Evolutionary conservation across 2,113 vertebrate species (phyloP), one percentile per base, ranked within the genome.

Genomic region (Daphoenositta chrysoptera): DNA sequence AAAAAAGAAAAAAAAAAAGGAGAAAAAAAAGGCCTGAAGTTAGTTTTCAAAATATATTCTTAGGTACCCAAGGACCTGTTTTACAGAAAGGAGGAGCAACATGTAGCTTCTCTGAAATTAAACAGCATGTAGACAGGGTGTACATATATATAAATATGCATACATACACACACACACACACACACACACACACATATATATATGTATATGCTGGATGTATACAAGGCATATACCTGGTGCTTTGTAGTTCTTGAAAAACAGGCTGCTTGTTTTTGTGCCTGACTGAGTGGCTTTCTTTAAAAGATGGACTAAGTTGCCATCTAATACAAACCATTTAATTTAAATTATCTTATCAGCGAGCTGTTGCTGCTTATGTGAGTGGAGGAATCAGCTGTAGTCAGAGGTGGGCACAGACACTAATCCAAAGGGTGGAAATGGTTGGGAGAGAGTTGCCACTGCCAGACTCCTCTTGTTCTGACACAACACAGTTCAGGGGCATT

Each of bases 111-210:
- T 3, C 37, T 83, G 64, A 72, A 92, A 83, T 73, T 35, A 76
- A 72, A 61, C 37, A 44, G 21, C 10, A 12, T 68, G 33, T 47
- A 39, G 6, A 24, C 0, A 0, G 10, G 4, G 3, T 31, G 2
- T 31, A 10, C 64, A 11, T 15, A 27, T 13, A 22, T 6, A 9
- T 37, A 35, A 5, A 20, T n/a, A 7, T 40, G n/a, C n/a, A 9
- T 53, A 14, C 23, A 13, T 15, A 6, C 7, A 4, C 22, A 28
- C 16, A 4, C 50, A 11, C 39, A 2, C 22, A 14, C 12, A 1
- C 4, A 17, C 37, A 7, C n/a, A 11, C 39, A 10, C 16, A 11
- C 10, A 9, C 7, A 3, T 31, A 22, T 18, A 3, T 35, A 6
- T 40, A 1, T 66, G 0, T 26, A 8, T 57, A 14, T 63, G 10